Base-by-base conservation (phyloP, 2,888 invertebrate species). In the Eudemis profundana region DNA sequence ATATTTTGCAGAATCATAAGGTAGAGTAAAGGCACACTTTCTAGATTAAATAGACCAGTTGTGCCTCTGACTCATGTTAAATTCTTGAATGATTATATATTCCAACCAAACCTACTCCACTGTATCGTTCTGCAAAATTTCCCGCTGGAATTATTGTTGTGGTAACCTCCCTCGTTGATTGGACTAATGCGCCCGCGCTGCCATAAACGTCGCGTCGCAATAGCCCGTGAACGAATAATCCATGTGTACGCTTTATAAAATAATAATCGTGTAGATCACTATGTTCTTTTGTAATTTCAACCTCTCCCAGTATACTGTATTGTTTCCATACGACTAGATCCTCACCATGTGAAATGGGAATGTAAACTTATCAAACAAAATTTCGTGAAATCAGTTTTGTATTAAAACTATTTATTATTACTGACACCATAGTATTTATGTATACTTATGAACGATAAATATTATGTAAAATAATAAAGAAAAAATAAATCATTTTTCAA, bases 401-500 rank as follows among this genome's bases (percentile, higher is more conserved):
- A 74, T 67, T 56, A 56, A 67, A 70, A 65, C 70, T 66, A 69
- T 70, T 75, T 72, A 76, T 77, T 72, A 70, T 77, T 78, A 78
- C 76, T 74, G 74, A 78, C 75, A 76, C 73, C 73, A 70, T 74
- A 76, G 69, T 75, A 62, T 70, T 77, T 78, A 78, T 78, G 72
- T 78, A 77, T 81, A 81, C 73, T 77, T 74, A 79, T 78, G 74
- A 82, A 79, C 72, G 71, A 77, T 71, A 69, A 68, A 56, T 78
- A 77, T 71, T 74, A 77, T 80, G 75, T 81, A 77, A 79, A 76
- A 76, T 74, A 66, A 76, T 72, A 73, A 74, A 72, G 68, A 77
- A 74, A 74, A 76, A 79, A 78, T 79, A 82, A 82, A 76, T 75
- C 75, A 74, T 80, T 84, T 84, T 83, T 78, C 69, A 82, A 78